Evolutionary conservation across 2,888 invertebrate genomes (phyloP), one percentile per base, ranked within the genome.

Genomic region (Schrankia costaestrigalis): DNA sequence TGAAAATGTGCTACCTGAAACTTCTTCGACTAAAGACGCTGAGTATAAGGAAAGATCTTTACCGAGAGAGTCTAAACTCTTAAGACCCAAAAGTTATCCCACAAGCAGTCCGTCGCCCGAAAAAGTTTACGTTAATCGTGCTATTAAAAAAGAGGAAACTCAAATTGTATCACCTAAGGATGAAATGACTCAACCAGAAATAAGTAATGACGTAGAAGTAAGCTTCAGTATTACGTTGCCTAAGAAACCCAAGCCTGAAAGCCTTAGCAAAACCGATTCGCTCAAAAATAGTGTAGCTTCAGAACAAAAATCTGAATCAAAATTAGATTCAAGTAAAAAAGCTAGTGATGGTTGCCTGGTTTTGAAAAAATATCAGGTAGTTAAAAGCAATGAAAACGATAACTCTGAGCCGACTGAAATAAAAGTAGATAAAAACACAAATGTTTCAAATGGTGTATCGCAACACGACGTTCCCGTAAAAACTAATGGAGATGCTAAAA

Each of bases 71-170:
- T 87, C 89, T 1, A 83, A 78, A 56, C 65, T 91, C 26, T 74
- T 88, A 36, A 79, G 91, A 13, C 91, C 91, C 10, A 90, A 90
- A 57, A 91, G 91, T 65, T 91, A 91, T 62, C 91, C 91, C n/a
- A 80, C 80, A 3, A 76, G 78, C 50, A 82, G 75, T 51, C 78
- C 81, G 11, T 80, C 81, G 4, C 84, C 84, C 12, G 86, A 87
- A 56, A 87, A 86, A 63, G 63, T 74, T 11, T 78, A 73, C 46
- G 36, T 74, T 15, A 70, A 46, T 45, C 75, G 77, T 19, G 71
- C 56, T 31, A 32, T 50, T 26, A 74, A 73, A 47, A 75, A 66
- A 44, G 74, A 79, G 26, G 75, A 78, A 30, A 19, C 40, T 26
- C 65, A 67, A 48, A 60, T 44, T 8, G 56, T 61, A 1, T 51